These are phyloP conservation scores for Sinodicranocentrus sp. DNA, from an alignment of 2,888 invertebrate species.

Conservation along the genomic window DNA sequence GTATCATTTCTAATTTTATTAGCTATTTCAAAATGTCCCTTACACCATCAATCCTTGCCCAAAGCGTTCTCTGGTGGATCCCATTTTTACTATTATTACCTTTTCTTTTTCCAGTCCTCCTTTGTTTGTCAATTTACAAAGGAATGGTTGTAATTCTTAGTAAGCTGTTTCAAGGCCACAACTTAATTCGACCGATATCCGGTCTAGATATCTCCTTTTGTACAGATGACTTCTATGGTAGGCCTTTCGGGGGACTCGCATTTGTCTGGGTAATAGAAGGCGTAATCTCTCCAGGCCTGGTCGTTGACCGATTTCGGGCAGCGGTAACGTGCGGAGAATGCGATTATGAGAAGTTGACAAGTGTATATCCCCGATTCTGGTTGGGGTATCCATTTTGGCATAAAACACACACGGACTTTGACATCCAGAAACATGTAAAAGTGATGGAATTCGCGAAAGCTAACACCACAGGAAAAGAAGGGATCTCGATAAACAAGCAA, in stretches of 20 bases:
- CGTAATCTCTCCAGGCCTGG: background rate
- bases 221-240: conserved; percentile 16
- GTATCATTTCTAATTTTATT: no score
- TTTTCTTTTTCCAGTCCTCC: background rate
- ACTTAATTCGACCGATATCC: conserved; percentile 2
- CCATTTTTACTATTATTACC: background rate
- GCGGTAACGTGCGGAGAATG: background rate
- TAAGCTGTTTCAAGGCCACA: background rate
- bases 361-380: conserved; percentile 30
- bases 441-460: background rate
- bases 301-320: conserved; percentile 20
- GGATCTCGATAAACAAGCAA: conserved; percentile 7
- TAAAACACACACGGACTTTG: conserved; percentile 30
- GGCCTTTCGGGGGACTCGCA: conserved; percentile 23
- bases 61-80: conserved; percentile 11
- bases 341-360: conserved; percentile 24
- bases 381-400: conserved; percentile 40
- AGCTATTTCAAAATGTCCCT: background rate
- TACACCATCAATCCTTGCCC: background rate
- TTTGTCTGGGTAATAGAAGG: conserved; percentile 34
- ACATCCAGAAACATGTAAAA: conserved; percentile 31
- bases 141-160: background rate
- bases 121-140: conserved; percentile 7
- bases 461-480: background rate
- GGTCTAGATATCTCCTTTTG: conserved; percentile 26